A percentile compares a stretch with the other conserved stretches of the same genome.
Conservation (phyloP, 1,140 invertebrate species). For the Aphidius gifuensis region DNA sequence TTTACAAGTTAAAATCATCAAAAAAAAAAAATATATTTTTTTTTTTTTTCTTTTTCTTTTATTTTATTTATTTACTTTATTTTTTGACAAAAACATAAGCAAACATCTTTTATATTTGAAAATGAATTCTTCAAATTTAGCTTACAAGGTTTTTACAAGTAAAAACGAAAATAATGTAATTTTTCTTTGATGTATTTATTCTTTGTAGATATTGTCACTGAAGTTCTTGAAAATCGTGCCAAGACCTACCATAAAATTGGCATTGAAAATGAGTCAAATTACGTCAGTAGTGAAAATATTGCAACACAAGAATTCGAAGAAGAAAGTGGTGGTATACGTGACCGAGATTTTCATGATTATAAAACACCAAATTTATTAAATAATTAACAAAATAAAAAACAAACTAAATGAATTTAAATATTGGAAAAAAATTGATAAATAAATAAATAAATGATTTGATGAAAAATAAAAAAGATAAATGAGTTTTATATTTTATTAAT, state of each 20-base stretch:
- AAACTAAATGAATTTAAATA: background rate
- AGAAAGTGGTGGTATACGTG: conserved; percentile 33
- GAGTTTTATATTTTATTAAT: no score
- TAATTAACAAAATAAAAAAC: conserved; percentile 18
- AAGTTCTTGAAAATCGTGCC: conserved; percentile 70
- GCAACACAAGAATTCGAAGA: conserved; percentile 34
- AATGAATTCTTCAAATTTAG: no score
- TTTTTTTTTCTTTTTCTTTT: no score
- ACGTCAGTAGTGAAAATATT: conserved; percentile 11
- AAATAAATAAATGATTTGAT: conserved; percentile 1
- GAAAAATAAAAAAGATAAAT: background rate
- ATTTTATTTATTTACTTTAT: no score
- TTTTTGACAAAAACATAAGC: no score
- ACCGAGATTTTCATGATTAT: conserved; percentile 37
- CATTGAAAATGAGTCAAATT: conserved; percentile 43
- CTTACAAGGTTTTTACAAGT: no score
- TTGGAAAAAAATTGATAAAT: conserved; percentile 1
- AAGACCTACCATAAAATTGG: conserved; percentile 58
- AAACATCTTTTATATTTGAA: no score
- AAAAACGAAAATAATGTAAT: no score
- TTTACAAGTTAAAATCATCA: no score
- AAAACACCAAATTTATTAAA: conserved; percentile 24
- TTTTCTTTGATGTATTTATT: no score
- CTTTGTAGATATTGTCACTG: conserved; percentile 65
- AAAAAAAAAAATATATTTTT: no score